phyloP scores from a whole-genome alignment of 2,113 vertebrate genomes.

The Charadrius vociferus region DNA sequence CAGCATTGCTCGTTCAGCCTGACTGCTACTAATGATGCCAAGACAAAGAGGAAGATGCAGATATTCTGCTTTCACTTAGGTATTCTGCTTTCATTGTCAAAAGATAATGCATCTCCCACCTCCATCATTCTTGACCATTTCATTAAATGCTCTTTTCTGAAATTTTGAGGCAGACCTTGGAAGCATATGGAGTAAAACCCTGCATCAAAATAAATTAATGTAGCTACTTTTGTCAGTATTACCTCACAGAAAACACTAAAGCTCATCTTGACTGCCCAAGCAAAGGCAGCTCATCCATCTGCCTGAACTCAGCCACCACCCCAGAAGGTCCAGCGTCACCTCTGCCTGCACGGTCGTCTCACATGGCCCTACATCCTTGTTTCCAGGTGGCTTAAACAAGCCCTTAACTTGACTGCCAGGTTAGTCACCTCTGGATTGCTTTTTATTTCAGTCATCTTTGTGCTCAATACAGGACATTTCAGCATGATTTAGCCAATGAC shows the following conservation, averaged over 20 bases:
- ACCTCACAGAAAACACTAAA: neutral
- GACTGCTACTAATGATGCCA: neutral
- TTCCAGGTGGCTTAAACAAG: neutral
- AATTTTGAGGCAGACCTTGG: neutral
- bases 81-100: neutral
- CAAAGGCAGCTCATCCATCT: neutral
- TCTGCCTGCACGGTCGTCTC: neutral
- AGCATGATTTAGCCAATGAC: no score
- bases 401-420: neutral
- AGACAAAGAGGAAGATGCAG: neutral
- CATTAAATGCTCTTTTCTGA: neutral
- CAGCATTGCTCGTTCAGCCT: neutral
- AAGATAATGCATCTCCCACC: neutral
- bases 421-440: neutral
- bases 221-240: neutral
- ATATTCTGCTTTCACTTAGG: neutral
- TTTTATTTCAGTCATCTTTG: no score
- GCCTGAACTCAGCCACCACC: neutral
- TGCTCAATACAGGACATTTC: no score
- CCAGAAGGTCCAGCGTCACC: neutral
- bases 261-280: neutral
- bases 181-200: neutral
- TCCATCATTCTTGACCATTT: neutral
- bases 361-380: neutral
- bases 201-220: neutral